Evolutionary conservation across 2,888 invertebrate species (phyloP).

Genomic region (Chloroclysta siterata): DNA sequence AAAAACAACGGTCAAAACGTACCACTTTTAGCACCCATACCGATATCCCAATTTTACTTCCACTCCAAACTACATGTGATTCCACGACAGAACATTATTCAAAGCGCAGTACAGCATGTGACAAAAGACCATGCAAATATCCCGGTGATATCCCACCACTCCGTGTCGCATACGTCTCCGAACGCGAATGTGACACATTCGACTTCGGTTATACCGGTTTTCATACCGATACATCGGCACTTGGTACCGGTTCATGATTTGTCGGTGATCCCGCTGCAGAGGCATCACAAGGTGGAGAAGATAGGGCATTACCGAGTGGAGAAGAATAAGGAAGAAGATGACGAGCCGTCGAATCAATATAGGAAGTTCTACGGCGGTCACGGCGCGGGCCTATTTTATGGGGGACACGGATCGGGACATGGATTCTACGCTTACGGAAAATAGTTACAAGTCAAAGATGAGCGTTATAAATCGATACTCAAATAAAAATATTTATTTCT

Average conservation of each 20-base stretch:
- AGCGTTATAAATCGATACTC: constrained; percentile 10
- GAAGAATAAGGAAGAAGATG: constrained; percentile 56
- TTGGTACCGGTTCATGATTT: constrained; percentile 67
- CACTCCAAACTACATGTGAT: constrained; percentile 66
- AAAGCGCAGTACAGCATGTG: constrained; percentile 54
- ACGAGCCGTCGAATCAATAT: constrained; percentile 58
- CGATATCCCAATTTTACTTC: constrained; percentile 53
- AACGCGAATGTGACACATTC: constrained; percentile 57
- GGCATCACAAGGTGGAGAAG: constrained; percentile 50
- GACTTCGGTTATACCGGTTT: constrained; percentile 48
- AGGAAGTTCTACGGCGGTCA: constrained; percentile 73
- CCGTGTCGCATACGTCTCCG: constrained; percentile 50
- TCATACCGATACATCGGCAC: constrained; percentile 63
- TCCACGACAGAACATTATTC: constrained; percentile 61
- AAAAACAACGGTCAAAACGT: constrained; percentile 29
- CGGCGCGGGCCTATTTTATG: constrained; percentile 69
- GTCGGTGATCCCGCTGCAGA: constrained; percentile 71
- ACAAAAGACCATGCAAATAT: constrained; percentile 53
- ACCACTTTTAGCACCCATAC: constrained; percentile 48
- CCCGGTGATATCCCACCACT: constrained; percentile 58
- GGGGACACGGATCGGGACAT: constrained; percentile 76
- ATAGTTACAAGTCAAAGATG: constrained; percentile 16
- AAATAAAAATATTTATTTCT: constrained; percentile 34
- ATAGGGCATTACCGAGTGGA: constrained; percentile 51
- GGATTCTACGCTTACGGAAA: constrained; percentile 73